These are phyloP conservation scores for Strigamia transsilvanica DNA, from an alignment of 2,888 invertebrate genomes.

Conservation along the genomic window DNA sequence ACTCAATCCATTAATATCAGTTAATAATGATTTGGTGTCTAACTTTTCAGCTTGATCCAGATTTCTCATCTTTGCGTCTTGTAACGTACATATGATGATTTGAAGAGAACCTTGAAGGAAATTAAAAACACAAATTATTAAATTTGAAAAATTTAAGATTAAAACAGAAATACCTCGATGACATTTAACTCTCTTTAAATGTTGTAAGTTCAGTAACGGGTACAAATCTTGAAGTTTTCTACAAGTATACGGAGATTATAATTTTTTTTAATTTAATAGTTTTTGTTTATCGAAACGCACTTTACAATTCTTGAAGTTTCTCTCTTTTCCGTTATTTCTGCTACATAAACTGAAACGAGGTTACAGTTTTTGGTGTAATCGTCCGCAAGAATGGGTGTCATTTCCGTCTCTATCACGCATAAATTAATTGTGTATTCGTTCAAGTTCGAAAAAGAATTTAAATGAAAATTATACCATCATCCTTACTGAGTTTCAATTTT, in stretches of 20 bases:
- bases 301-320: slow-evolving; percentile 38
- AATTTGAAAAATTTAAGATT: not conserved
- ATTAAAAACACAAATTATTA: slow-evolving; percentile 56
- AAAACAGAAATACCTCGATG: slow-evolving; percentile 61
- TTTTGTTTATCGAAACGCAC: not conserved
- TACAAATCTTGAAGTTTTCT: slow-evolving; percentile 69
- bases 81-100: not conserved
- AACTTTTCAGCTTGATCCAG: not conserved
- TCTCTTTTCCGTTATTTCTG: slow-evolving; percentile 11
- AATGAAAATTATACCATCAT: not conserved
- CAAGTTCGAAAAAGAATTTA: no score
- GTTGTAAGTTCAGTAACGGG: slow-evolving; percentile 70
- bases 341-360: not conserved
- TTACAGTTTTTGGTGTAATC: slow-evolving; percentile 1
- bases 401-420: not conserved
- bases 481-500: not conserved
- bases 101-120: slow-evolving; percentile 52
- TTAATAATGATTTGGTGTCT: not conserved
- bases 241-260: slow-evolving; percentile 61
- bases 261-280: not conserved
- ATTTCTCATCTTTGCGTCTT: not conserved
- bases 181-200: slow-evolving; percentile 76
- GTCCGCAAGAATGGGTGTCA: slow-evolving; percentile 36
- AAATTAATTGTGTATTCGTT: no score
- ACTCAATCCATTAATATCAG: slow-evolving; percentile 5